Conservation (phyloP, 92 coral and sea anemone species). For the Virgularia gustaviana region DNA sequence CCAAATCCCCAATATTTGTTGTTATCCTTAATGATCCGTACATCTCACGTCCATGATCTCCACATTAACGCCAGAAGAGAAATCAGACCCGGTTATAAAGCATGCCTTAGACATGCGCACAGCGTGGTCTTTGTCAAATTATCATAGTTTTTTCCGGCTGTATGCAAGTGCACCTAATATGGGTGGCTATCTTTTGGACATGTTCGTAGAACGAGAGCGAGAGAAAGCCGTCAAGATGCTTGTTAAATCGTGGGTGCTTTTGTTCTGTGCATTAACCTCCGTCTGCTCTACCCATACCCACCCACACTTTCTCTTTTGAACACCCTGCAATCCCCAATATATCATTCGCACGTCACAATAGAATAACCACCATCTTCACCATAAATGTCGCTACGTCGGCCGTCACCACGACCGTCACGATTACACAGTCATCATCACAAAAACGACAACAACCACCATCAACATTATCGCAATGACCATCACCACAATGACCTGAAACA, state of each 20-base stretch:
- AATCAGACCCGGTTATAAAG: constrained; percentile 75
- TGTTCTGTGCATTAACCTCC: constrained; percentile 34
- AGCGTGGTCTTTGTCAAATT: constrained; percentile 98
- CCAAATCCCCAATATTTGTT: no score
- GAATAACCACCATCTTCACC: no score
- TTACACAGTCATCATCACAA: no score
- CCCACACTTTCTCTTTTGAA: constrained; percentile 22
- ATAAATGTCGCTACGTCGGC: no score
- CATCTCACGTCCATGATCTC: constrained; percentile 73
- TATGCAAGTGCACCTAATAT: constrained; percentile 94
- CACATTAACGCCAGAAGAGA: constrained; percentile 70
- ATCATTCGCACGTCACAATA: no score
- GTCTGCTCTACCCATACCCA: constrained; percentile 1
- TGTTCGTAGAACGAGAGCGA: constrained; percentile 92
- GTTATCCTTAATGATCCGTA: constrained; percentile 31
- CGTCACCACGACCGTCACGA: no score
- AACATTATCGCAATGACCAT: no score
- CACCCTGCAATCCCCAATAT: no score
- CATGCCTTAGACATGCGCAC: constrained; percentile 86
- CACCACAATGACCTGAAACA: no score
- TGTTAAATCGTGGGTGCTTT: constrained; percentile 97
- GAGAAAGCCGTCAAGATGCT: constrained; percentile 83
- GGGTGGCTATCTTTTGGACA: constrained; percentile 97
- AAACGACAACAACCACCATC: no score
- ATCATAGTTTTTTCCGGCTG: constrained; percentile 99